Base-by-base conservation (phyloP, 2,888 invertebrate species). In the Saturnia pavonia region DNA sequence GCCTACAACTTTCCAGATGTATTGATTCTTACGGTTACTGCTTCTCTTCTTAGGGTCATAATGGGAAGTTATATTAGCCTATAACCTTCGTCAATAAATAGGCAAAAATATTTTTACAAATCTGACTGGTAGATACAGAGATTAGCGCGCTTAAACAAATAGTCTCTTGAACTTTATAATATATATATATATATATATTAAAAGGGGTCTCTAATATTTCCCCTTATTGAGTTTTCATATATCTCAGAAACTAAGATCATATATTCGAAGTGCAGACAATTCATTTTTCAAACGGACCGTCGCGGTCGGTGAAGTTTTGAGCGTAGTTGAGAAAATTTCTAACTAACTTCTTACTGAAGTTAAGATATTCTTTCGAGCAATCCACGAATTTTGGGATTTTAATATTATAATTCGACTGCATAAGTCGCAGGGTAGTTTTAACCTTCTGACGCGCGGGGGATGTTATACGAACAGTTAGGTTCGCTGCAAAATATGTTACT, bases 251-350 rank as follows among this genome's bases (percentile, higher is more conserved):
- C 87, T 91, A 85, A 84, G 84, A 85, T 86, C 88, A 91, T 91
- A 91, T 91, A 91, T 91, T 86, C 87, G 86, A 81, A 90, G 89
- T 86, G 90, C 87, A 89, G 91, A 92, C 92, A 91, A 92, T 91
- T 91, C 91, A 92, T 92, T 92, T 92, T 92, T 92, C 91, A 92
- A 90, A 89, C 88, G 85, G 82, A 82, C 85, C 82, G 74, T 72
- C 77, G 81, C 83, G 84, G 85, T 81, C 75, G 82, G 80, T 40
- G 40, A 40, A 65, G 65, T 65, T 65, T 16, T 65, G 40, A 65
- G 65, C 65, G 65, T 65, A 71, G 73, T 86, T 82, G 73, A 40
- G 74, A 74, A 87, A 89, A 60, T 83, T 89, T 86, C 82, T 76
- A 73, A 73, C 78, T 78, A 86, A 91, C 83, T 90, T 89, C 76